Percentiles rank a stretch among this genome's conserved stretches.
Conservation (phyloP, 2,113 vertebrate genomes). For the Silurus glanis region DNA sequence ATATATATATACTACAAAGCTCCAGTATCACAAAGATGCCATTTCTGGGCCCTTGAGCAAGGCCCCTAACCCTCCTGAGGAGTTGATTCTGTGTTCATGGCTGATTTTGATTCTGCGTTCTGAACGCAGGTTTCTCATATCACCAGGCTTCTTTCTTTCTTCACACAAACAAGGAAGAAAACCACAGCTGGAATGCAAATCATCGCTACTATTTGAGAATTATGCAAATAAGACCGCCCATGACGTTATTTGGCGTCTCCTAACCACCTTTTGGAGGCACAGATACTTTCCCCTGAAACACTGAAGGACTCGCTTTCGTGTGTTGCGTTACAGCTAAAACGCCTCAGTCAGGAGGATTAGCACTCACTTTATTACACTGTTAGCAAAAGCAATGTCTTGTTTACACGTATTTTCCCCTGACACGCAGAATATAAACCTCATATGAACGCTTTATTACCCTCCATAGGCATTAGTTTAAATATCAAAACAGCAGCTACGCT, state of each 20-base stretch:
- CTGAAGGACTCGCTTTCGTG: not conserved
- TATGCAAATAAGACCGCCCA: not conserved
- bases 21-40: not conserved
- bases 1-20: too few relatives aligned
- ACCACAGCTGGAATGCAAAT: not conserved
- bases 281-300: not conserved
- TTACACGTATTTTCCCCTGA: not conserved
- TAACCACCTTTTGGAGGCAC: constrained; percentile 42
- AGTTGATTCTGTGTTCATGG: too few relatives aligned
- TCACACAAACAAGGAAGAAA: too few relatives aligned
- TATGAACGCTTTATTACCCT: not conserved
- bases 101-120: too few relatives aligned
- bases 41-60: not conserved
- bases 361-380: not conserved
- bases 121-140: too few relatives aligned
- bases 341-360: not conserved
- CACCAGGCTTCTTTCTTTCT: too few relatives aligned
- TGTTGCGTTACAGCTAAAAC: not conserved
- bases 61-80: not conserved
- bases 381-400: not conserved
- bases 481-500: not conserved
- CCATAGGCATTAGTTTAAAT: not conserved
- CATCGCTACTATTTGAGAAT: not conserved
- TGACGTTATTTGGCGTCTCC: not conserved
- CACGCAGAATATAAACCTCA: not conserved